phyloP scores from a whole-genome alignment of 2,797 vertebrate genomes.

The Mus minutoides region DNA sequence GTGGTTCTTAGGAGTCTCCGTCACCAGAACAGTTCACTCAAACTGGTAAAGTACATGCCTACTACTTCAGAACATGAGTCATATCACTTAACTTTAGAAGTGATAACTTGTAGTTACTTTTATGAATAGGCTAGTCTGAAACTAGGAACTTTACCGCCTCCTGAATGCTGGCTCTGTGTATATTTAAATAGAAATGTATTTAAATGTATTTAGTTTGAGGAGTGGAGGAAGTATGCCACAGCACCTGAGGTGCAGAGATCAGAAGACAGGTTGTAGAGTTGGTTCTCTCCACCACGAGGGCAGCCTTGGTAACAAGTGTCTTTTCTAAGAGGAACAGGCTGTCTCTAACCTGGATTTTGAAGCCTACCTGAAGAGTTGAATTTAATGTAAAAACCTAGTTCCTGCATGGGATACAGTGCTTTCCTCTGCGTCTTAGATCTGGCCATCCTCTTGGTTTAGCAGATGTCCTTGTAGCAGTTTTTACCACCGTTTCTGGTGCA shows the following conservation, averaged over 20 bases:
- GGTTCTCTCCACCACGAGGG: neutral
- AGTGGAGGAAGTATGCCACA: neutral
- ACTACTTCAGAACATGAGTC: neutral
- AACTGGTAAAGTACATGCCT: conserved; percentile 24
- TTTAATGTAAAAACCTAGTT: neutral
- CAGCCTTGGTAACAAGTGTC: neutral
- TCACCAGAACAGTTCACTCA: neutral
- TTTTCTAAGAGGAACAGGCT: neutral
- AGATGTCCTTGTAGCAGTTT: neutral
- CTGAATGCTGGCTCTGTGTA: neutral
- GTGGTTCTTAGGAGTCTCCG: neutral
- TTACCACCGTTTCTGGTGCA: neutral
- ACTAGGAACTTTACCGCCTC: neutral
- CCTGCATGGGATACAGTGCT: neutral
- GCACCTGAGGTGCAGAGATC: neutral
- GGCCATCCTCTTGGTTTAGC: neutral
- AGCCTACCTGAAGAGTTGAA: neutral
- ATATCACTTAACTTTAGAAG: neutral
- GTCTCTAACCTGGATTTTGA: neutral
- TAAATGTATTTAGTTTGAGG: neutral
- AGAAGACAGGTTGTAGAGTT: neutral
- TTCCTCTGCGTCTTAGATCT: neutral
- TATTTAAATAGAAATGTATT: conserved; percentile 44
- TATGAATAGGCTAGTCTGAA: neutral
- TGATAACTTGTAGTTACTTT: neutral